These are phyloP conservation scores for Gopherus flavomarginatus DNA, from an alignment of 2,113 vertebrate species.

Conservation along the genomic window DNA sequence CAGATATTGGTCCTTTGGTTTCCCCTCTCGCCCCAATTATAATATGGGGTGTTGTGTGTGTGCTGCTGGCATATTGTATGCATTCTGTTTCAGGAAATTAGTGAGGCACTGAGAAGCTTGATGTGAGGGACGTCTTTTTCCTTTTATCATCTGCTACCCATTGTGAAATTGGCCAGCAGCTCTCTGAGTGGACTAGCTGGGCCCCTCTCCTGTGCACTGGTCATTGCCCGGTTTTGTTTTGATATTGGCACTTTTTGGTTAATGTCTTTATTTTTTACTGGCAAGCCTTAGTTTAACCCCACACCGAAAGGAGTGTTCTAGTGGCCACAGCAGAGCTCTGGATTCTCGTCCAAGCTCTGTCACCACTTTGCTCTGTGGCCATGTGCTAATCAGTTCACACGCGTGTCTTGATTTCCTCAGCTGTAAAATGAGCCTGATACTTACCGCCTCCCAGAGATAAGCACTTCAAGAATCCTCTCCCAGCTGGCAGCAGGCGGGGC, in stretches of 20 bases:
- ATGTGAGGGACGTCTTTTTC: background rate
- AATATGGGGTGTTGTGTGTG: background rate
- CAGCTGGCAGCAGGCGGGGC: background rate
- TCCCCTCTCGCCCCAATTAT: background rate
- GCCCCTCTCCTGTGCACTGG: background rate
- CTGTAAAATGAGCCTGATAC: constrained; percentile 45
- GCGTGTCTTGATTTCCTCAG: constrained; percentile 53
- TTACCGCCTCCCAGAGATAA: constrained; percentile 11
- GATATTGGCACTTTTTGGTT: background rate
- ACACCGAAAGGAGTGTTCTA: background rate
- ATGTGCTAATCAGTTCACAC: constrained; percentile 26
- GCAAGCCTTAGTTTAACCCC: background rate
- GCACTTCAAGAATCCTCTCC: background rate
- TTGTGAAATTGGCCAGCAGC: background rate
- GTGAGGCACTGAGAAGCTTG: background rate
- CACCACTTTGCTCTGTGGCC: background rate
- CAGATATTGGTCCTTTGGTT: background rate
- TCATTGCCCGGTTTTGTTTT: background rate
- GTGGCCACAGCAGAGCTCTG: background rate
- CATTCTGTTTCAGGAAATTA: accelerated
- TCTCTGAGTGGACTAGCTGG: background rate
- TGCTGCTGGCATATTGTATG: background rate
- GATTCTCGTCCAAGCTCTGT: constrained; percentile 29
- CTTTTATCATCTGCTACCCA: background rate
- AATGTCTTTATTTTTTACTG: background rate